Base-by-base conservation (phyloP, 2,888 invertebrate species). In the Drosophila trichaetosa region DNA sequence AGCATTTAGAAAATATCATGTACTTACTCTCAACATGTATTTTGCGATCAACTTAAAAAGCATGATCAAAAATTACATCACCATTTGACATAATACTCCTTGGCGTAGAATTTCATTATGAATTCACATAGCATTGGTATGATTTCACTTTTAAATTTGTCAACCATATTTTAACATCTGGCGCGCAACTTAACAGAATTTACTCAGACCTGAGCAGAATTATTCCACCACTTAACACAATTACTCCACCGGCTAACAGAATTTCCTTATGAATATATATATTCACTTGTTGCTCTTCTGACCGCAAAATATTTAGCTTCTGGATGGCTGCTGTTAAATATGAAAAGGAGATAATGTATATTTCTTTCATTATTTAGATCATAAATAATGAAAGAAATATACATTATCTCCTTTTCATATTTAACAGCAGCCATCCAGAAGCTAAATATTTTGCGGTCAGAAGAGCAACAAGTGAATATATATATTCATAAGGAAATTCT, bases 151-250 rank as follows among this genome's bases (percentile, higher is more conserved):
- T 49, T 24, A 8, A 48, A 27, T 16, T 49, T 16, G 4, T 21
- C 6, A 46, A 7, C n/a, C 7, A 33, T 21, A 24, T 4, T 49
- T 18, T 27, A 0, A 49, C 3, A 8, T 49, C 10, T 16, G 27
- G 27, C 49, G 49, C 27, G 5, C 21, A 29, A 46, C 7, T 21
- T 33, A 51, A 40, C 60, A 42, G 40, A 52, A 24, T 24, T 60
- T 34, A n/a, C 33, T 40, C 36, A 48, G 4, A 36, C 40, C 2
- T 34, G 27, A 59, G 51, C 51, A 52, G 38, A 31, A 27, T 21
- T 40, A n/a, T 38, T 52, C 27, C n/a, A 21, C 16, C 13, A 27
- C 8, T 27, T 65, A 59, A 42, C 51, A 65, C 16, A 16, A 16
- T n/a, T 11, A 49, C 49, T 49, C 49, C 49, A 27, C 49, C 49